Evolutionary conservation across 2,113 vertebrate species (phyloP).

Genomic region (Pelvicachromis taeniatus): DNA sequence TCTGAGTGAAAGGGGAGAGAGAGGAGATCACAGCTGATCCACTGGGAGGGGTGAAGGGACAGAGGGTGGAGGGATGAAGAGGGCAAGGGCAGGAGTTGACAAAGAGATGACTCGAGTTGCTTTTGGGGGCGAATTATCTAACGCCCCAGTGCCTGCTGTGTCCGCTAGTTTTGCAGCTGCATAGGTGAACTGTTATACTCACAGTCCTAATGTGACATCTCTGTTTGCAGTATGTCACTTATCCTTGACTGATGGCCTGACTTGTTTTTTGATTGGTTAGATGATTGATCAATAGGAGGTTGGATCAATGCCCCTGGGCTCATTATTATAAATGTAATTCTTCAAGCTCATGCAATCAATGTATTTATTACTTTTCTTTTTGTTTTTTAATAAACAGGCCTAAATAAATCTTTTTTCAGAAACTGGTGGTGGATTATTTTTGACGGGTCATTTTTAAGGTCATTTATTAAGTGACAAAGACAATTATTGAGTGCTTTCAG

Average conservation of each 20-base stretch:
- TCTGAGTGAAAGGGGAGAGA: conserved; percentile 73
- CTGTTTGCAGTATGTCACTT: conserved; percentile 26
- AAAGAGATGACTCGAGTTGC: conserved; percentile 60
- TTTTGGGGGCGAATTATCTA: conserved; percentile 32
- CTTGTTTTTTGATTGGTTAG: conserved; percentile 45
- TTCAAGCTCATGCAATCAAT: background rate
- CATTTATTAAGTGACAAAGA: background rate
- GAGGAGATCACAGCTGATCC: conserved; percentile 76
- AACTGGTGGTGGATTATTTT: background rate
- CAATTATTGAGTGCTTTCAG: background rate
- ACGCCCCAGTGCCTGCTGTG: conserved; percentile 33
- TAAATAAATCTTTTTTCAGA: background rate
- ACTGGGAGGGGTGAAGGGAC: conserved; percentile 49
- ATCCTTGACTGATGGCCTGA: conserved; percentile 45
- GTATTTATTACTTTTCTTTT: background rate
- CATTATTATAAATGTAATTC: conserved; percentile 32
- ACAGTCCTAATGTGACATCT: conserved; percentile 18
- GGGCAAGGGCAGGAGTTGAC: conserved; percentile 53
- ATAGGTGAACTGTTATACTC: conserved; percentile 7
- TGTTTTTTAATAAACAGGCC: background rate
- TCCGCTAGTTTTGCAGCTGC: conserved; percentile 52
- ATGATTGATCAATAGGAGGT: conserved; percentile 47
- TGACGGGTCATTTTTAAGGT: background rate
- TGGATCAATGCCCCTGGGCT: conserved; percentile 24
- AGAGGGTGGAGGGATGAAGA: conserved; percentile 48